Evolutionary conservation across 2,113 vertebrate species (phyloP), one percentile per base, ranked within the genome.

Genomic region (Periophthalmodon schlosseri): DNA sequence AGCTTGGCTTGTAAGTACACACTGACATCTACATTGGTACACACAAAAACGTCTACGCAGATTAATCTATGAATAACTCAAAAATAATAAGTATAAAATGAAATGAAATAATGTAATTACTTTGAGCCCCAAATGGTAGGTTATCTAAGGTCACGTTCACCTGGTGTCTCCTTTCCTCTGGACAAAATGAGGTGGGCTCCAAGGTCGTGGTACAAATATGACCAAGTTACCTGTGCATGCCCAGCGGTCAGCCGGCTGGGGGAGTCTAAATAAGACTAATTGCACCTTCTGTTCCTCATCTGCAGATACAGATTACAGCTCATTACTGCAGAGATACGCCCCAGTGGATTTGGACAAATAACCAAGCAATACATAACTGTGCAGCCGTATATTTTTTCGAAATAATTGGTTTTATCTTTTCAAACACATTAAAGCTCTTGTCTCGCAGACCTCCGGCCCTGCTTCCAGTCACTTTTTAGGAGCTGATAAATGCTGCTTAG

Each of bases 251-350:
- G 73, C 33, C 0, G 28, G 24, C 4, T 68, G 84, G 75, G 20
- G 64, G 50, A 73, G 83, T 63, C 84, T 86, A 87, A 89, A 90
- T 83, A 69, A 79, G 77, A 88, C 89, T 90, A 91, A 90, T 87
- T 83, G 73, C 54, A 61, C 86, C 79, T 73, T 81, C 86, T 89
- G 90, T 80, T 86, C 71, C 67, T 79, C 82, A 68, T 80, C 78
- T 87, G 60, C 83, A 72, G 75, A 86, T 80, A 74, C 84, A 84
- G 84, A 86, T 87, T 85, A 81, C 39, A 90, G 78, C 86, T 90
- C 87, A 89, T 90, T 90, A 91, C 61, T 5, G 16, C 65, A 76
- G 72, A 74, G 87, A 86, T 87, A 69, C 23, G 44, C 87, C 75
- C 83, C 80, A 3, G 79, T 57, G 80, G 75, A 69, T 72, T 64